Evolutionary conservation across 2,888 invertebrate species (phyloP).

Genomic region (Mactromeris polynyma): DNA sequence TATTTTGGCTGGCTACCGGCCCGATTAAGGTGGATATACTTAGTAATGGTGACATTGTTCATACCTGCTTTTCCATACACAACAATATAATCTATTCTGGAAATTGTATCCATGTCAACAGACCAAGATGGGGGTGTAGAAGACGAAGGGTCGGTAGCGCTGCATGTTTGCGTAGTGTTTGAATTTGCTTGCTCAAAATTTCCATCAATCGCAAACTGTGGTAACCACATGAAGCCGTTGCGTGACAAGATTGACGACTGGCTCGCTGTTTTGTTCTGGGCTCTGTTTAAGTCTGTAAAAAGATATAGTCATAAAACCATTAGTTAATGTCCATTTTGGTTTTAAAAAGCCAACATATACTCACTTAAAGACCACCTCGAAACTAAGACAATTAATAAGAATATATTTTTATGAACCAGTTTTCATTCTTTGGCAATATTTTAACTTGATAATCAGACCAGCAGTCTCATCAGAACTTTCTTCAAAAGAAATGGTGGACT

Average conservation of each 20-base stretch:
- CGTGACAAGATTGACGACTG: conserved; percentile 46
- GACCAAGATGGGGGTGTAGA: conserved; percentile 45
- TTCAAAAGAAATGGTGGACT: too few relatives aligned
- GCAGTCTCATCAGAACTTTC: too few relatives aligned
- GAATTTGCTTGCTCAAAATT: conserved; percentile 33
- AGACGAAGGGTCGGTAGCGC: conserved; percentile 22
- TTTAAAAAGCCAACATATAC: too few relatives aligned
- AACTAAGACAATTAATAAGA: too few relatives aligned
- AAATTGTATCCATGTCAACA: conserved; percentile 48
- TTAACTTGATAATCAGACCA: too few relatives aligned
- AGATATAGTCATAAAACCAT: background rate
- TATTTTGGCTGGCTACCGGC: too few relatives aligned
- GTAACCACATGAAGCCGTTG: conserved; percentile 37
- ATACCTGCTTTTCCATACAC: conserved; percentile 57
- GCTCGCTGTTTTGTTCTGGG: conserved; percentile 42
- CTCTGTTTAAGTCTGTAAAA: conserved; percentile 55
- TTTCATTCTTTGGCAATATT: too few relatives aligned
- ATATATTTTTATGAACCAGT: too few relatives aligned
- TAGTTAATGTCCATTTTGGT: too few relatives aligned
- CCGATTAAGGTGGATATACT: too few relatives aligned
- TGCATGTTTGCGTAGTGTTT: conserved; percentile 45
- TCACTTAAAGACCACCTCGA: background rate
- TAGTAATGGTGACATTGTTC: background rate
- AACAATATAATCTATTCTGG: conserved; percentile 44
- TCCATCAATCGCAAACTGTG: conserved; percentile 55